Evolutionary conservation across 2,113 vertebrate species (phyloP).

Genomic region (Syngnathus floridae): DNA sequence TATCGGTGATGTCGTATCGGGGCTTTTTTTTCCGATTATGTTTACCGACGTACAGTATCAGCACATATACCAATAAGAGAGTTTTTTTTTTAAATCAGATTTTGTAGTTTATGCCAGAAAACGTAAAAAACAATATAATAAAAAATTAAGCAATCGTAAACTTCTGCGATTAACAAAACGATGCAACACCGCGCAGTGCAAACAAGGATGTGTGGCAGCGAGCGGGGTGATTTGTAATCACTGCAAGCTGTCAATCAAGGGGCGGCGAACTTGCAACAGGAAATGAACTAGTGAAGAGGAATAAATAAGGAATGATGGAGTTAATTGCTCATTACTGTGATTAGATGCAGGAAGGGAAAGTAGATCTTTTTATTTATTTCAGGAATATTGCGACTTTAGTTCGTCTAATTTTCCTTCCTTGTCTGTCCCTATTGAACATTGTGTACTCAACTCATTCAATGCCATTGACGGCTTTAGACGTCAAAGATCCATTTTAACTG

Average conservation of each 20-base stretch:
- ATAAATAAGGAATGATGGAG: conserved; percentile 39
- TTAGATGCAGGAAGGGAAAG: conserved; percentile 22
- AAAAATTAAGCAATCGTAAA: too few relatives aligned
- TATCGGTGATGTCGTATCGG: too few relatives aligned
- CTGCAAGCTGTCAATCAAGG: conserved; percentile 47
- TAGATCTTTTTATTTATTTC: neutral
- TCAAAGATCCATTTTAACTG: too few relatives aligned
- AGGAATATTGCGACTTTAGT: neutral
- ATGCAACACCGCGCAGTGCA: neutral
- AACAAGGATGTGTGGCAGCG: conserved; percentile 7
- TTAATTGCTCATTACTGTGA: conserved; percentile 53
- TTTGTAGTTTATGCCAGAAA: too few relatives aligned
- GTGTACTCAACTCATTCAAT: too few relatives aligned
- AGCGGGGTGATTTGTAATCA: conserved; percentile 41
- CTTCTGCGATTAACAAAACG: neutral
- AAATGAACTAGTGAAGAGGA: conserved; percentile 48
- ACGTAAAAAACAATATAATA: too few relatives aligned
- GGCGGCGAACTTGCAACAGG: conserved; percentile 35
- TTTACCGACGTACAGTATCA: too few relatives aligned
- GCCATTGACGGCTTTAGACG: too few relatives aligned
- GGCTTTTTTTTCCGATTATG: too few relatives aligned
- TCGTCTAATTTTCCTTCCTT: neutral
- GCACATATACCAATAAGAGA: too few relatives aligned
- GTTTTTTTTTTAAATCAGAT: too few relatives aligned
- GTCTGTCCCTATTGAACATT: neutral